A percentile compares a stretch with the other conserved stretches of the same genome.
These are phyloP conservation scores for Pelusios castaneus DNA, from an alignment of 2,113 vertebrate species.

Conservation along the genomic window DNA sequence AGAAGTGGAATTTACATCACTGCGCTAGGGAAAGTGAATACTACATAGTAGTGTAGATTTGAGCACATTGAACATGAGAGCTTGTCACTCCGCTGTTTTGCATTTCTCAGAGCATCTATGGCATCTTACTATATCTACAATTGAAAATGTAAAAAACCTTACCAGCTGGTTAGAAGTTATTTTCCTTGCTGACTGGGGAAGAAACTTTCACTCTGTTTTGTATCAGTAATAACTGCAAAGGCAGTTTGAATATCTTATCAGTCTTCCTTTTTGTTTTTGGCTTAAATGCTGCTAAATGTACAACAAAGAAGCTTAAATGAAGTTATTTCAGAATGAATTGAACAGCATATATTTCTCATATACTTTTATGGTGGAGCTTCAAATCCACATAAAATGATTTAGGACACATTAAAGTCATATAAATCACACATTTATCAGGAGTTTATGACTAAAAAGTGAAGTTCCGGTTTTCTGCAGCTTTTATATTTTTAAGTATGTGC, in stretches of 20 bases:
- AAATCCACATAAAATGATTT: background rate
- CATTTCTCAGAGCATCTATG: background rate
- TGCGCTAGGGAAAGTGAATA: background rate
- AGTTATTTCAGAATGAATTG: background rate
- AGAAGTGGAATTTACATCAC: background rate
- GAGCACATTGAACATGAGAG: background rate
- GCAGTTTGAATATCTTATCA: background rate
- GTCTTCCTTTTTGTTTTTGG: background rate
- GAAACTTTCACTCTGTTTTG: background rate
- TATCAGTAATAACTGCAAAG: background rate
- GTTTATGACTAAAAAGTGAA: background rate
- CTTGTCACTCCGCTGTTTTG: background rate
- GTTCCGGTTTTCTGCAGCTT: background rate
- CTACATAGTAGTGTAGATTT: background rate
- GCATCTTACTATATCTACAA: background rate
- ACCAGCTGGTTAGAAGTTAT: background rate
- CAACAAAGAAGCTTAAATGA: background rate
- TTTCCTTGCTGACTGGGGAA: background rate
- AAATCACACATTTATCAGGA: background rate
- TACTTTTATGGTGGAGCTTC: background rate
- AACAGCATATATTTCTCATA: background rate
- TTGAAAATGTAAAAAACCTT: slow-evolving; percentile 23
- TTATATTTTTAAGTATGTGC: background rate
- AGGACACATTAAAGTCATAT: background rate
- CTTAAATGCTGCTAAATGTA: background rate